Evolutionary conservation across 1,140 invertebrate genomes (phyloP).

Genomic region (Achatina immaculata): DNA sequence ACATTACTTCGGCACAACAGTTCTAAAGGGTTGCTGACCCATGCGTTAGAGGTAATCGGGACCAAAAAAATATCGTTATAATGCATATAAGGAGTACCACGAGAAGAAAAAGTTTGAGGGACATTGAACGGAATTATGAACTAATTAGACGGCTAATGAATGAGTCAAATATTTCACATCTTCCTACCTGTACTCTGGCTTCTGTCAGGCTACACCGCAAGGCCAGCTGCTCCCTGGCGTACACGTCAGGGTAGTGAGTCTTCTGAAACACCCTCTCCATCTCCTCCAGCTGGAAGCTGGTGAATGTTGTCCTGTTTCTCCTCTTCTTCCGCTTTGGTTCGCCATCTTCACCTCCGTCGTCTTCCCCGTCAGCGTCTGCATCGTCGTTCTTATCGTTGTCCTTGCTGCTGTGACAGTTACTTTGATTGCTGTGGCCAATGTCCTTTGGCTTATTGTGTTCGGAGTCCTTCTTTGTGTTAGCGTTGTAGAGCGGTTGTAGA

Average conservation of each 20-base stretch:
- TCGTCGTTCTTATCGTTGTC: conserved; percentile 10
- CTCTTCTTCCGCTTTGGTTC: conserved; percentile 88
- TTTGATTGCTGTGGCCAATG: not conserved
- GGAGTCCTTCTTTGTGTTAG: not conserved
- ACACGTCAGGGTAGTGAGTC: conserved; percentile 97
- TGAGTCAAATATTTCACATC: no score
- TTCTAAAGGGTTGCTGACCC: no score
- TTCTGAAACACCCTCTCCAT: conserved; percentile 71
- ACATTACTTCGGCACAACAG: no score
- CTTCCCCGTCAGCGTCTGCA: conserved; percentile 42
- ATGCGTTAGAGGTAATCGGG: no score
- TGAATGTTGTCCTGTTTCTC: conserved; percentile 97
- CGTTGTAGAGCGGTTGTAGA: not conserved
- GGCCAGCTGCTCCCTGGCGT: conserved; percentile 93
- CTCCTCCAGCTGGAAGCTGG: conserved; percentile 90
- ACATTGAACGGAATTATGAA: no score
- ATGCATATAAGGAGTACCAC: no score
- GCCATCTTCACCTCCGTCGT: conserved; percentile 50
- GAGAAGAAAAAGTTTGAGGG: no score
- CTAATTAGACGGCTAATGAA: no score
- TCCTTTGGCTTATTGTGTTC: not conserved
- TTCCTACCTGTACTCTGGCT: conserved; percentile 51
- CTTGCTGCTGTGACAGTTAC: not conserved
- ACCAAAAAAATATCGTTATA: no score
- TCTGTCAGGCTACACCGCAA: conserved; percentile 70